A percentile compares a stretch with the other conserved stretches of the same genome.
phyloP scores from a whole-genome alignment of 92 coral and sea anemone species.

The Heteractis magnifica region DNA sequence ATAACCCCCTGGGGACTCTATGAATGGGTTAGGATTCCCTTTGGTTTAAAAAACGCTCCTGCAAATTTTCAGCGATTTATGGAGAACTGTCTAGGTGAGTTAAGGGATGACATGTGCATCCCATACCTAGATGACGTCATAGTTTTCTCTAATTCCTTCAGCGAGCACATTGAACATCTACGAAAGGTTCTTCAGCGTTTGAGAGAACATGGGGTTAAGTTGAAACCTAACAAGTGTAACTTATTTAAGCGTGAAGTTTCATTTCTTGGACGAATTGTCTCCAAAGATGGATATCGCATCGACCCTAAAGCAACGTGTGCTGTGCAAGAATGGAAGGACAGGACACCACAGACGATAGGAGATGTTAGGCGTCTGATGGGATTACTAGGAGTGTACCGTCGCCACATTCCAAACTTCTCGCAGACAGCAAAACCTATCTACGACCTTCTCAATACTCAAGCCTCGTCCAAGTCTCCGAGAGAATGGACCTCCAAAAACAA shows the following conservation, averaged over 20 bases:
- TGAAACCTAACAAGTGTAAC: no score
- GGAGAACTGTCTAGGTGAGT: slow-evolving; percentile 49
- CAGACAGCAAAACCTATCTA: slow-evolving; percentile 23
- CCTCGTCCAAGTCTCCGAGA: no score
- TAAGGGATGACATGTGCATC: slow-evolving; percentile 33
- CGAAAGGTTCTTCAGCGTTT: slow-evolving; percentile 1
- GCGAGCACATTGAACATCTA: slow-evolving; percentile 9
- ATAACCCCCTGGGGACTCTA: no score
- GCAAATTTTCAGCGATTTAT: not conserved
- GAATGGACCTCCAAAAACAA: no score
- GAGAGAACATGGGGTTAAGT: no score
- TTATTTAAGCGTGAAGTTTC: no score
- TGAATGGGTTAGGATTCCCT: not conserved
- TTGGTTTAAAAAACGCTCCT: slow-evolving; percentile 10
- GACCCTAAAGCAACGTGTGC: no score
- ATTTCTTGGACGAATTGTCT: no score
- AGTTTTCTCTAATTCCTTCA: slow-evolving; percentile 22
- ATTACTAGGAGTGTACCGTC: not conserved
- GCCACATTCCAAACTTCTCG: slow-evolving; percentile 3
- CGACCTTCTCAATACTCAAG: slow-evolving; percentile 5
- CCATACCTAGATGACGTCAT: slow-evolving; percentile 41
- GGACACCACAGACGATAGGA: slow-evolving; percentile 6
- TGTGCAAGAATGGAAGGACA: not conserved
- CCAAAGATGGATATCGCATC: no score
- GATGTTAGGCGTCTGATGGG: slow-evolving; percentile 16